Percentiles rank a stretch among this genome's conserved stretches.
These are phyloP conservation scores for Apteryx owenii DNA, from an alignment of 2,113 vertebrate genomes.

Conservation along the genomic window DNA sequence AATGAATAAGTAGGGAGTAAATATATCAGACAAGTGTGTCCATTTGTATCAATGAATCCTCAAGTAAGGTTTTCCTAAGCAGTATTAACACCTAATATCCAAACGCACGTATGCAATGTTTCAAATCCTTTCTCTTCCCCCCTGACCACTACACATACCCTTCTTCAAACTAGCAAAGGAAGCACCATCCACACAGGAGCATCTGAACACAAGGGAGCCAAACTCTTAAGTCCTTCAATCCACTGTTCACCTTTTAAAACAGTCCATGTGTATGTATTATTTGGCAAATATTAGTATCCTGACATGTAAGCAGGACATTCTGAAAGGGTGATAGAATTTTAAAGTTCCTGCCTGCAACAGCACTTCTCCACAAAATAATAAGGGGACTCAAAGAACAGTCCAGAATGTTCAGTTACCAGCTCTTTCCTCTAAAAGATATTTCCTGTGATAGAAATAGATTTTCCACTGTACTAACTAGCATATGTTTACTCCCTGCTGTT, in stretches of 20 bases:
- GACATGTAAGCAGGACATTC: neutral
- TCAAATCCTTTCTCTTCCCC: neutral
- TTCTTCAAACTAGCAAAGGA: neutral
- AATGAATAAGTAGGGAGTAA: neutral
- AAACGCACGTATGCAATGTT: neutral
- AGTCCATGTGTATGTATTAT: neutral
- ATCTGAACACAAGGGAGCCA: neutral
- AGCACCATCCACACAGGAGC: neutral
- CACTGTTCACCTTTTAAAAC: neutral
- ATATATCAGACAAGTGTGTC: neutral
- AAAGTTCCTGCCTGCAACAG: neutral
- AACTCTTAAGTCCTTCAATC: neutral
- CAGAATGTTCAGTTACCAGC: neutral
- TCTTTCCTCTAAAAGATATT: neutral
- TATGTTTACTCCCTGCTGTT: slow-evolving; percentile 8
- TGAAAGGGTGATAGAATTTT: neutral
- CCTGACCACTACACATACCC: neutral
- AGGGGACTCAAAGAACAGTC: neutral
- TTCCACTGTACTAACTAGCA: neutral
- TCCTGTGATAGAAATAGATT: neutral
- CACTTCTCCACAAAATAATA: neutral
- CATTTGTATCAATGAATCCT: neutral
- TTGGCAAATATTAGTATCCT: neutral
- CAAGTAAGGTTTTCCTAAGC: neutral
- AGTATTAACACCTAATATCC: neutral